Evolutionary conservation across 2,888 invertebrate genomes (phyloP).

Genomic region (Acanthacorydalis orientalis): DNA sequence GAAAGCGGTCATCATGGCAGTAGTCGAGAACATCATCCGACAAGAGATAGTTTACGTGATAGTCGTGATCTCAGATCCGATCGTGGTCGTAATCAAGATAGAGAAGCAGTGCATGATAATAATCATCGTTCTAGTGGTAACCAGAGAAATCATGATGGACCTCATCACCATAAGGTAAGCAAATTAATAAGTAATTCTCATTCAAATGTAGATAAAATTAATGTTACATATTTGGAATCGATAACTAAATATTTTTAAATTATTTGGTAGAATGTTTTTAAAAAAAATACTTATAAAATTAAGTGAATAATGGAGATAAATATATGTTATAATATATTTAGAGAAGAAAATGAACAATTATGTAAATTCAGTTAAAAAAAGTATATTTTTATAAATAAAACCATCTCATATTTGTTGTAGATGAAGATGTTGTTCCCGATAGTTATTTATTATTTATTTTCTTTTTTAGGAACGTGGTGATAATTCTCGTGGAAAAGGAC

Average conservation of each 20-base stretch:
- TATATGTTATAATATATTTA: too few species aligned
- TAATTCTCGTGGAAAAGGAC: conserved; percentile 14
- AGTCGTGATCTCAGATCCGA: conserved; percentile 4
- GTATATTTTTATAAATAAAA: too few species aligned
- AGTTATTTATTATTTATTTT: conserved; percentile 6
- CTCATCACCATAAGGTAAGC: conserved; percentile 21
- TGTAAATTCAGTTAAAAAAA: too few species aligned
- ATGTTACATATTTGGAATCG: too few species aligned
- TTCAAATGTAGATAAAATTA: too few species aligned
- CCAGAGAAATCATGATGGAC: conserved; percentile 21
- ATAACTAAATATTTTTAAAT: too few species aligned
- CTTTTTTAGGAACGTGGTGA: conserved; percentile 22
- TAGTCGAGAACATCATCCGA: conserved; percentile 12
- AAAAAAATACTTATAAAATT: too few species aligned
- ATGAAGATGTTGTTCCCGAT: too few species aligned
- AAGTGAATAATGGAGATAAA: too few species aligned
- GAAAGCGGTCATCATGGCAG: conserved; percentile 13
- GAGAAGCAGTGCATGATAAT: conserved; percentile 14
- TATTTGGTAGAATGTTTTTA: too few species aligned
- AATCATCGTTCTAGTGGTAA: conserved; percentile 12
- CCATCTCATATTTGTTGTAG: too few species aligned
- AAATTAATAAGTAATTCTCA: background rate
- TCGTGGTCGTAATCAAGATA: conserved; percentile 5
- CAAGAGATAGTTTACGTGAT: conserved; percentile 11
- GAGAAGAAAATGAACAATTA: too few species aligned